Evolutionary conservation across 2,888 invertebrate species (phyloP).

Genomic region (Diploptera punctata): DNA sequence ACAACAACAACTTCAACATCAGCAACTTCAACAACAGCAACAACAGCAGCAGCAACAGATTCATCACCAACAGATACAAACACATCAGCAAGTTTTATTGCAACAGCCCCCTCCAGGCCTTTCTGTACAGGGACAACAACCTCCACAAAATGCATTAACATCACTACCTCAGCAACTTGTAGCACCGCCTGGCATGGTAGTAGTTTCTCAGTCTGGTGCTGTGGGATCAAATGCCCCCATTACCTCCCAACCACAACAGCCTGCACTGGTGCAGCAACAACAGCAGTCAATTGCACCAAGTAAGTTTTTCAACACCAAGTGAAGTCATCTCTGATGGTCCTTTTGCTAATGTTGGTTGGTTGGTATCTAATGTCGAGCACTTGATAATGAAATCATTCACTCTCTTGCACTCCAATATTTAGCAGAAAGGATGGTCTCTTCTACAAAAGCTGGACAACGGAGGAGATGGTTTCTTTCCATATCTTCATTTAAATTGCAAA

Average conservation of each 20-base stretch:
- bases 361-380: too few relatives aligned
- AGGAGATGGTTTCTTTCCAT: too few relatives aligned
- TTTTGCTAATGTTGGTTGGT: too few relatives aligned
- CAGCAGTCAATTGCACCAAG: constrained; percentile 31
- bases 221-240: constrained; percentile 7
- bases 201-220: constrained; percentile 21
- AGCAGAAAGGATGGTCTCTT: too few relatives aligned
- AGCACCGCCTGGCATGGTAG: constrained; percentile 31
- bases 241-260: constrained; percentile 24
- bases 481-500: too few relatives aligned
- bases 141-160: constrained; percentile 22
- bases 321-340: too few relatives aligned
- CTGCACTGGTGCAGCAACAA: constrained; percentile 25
- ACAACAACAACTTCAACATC: constrained; percentile 38
- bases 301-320: too few relatives aligned
- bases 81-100: constrained; percentile 52
- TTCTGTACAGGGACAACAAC: constrained; percentile 22
- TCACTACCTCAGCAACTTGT: constrained; percentile 29
- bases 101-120: constrained; percentile 50
- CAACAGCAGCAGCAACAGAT: constrained; percentile 55
- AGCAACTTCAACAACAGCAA: constrained; percentile 52
- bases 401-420: too few relatives aligned
- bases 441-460: too few relatives aligned
- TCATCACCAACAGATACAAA: constrained; percentile 47
- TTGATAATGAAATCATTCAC: too few relatives aligned